Base-by-base conservation (phyloP, 2,797 vertebrate genomes). In the Mormyrops boulengeri region DNA sequence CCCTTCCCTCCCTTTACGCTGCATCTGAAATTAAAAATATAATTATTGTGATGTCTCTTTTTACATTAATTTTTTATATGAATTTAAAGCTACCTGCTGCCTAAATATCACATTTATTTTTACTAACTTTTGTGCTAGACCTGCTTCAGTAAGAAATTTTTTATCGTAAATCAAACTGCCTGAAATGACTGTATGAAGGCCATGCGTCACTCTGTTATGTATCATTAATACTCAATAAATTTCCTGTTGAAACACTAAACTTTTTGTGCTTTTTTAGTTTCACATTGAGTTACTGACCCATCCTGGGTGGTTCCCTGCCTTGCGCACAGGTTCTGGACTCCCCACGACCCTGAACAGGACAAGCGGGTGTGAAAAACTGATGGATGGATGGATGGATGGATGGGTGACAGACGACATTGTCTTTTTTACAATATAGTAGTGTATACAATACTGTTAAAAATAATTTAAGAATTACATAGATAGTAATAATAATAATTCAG, bases 111-210 rank as follows among this genome's bases (percentile, higher is more conserved):
- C 91, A 88, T 84, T 62, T 60, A 82, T 44, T 80, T 49, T 50
- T 69, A 80, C 66, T 82, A 41, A 82, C 50, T 89, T 80, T 82
- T 47, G 12, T 85, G 80, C 17, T 84, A 53, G n/a, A 22, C 26
- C 12, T 89, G 80, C 82, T 85, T 50, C 30, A 66, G 14, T 85
- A 22, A 73, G 30, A 60, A 89, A 8, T n/a, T 87, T 34, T 7
- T 41, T 44, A 89, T 14, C 88, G 47, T 82, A 89, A 94, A 92
- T 47, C 88, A 91, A 91, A 92, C 90, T 92, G 91, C 91, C 89
- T 69, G 62, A 82, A 80, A 96, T 95, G 96, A 96, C 96, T 96
- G 94, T 95, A 92, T 93, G 94, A 94, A 89, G 91, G 93, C 93
- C 93, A 93, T 93, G 92, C 90, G 91, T 92, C 53, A 66, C 92